Evolutionary conservation across 2,888 invertebrate species (phyloP).

Genomic region (Saturnia japonica): DNA sequence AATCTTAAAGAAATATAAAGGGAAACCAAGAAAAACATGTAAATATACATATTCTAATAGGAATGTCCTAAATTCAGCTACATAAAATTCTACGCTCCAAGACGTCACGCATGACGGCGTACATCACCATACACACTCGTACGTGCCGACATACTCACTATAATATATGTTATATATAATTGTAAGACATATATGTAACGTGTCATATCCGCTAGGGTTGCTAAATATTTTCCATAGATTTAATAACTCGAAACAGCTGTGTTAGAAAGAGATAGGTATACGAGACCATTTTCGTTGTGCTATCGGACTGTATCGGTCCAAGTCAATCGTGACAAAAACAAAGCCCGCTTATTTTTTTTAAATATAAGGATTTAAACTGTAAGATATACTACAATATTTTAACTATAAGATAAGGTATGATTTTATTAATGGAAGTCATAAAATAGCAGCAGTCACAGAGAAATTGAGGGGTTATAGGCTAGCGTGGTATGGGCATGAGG

Average conservation of each 20-base stretch:
- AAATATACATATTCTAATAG: not conserved
- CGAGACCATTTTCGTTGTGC: no score
- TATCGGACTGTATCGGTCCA: no score
- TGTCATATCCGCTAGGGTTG: not conserved
- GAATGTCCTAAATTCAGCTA: conserved; percentile 4
- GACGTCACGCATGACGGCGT: not conserved
- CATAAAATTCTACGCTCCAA: conserved; percentile 4
- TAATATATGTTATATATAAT: not conserved
- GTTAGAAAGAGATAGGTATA: no score
- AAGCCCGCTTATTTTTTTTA: no score
- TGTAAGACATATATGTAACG: not conserved
- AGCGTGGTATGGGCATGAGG: no score
- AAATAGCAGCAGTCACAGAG: no score
- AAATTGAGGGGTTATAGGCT: no score
- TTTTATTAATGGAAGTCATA: no score
- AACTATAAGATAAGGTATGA: no score
- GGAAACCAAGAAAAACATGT: not conserved
- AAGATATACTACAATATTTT: no score
- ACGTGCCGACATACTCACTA: not conserved
- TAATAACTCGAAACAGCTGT: not conserved
- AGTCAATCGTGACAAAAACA: no score
- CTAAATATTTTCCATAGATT: not conserved
- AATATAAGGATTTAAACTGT: no score
- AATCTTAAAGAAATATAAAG: not conserved
- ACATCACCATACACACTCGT: not conserved